Evolutionary conservation across 2,888 invertebrate genomes (phyloP), one percentile per base, ranked within the genome.

Genomic region (Sialis lutaria): DNA sequence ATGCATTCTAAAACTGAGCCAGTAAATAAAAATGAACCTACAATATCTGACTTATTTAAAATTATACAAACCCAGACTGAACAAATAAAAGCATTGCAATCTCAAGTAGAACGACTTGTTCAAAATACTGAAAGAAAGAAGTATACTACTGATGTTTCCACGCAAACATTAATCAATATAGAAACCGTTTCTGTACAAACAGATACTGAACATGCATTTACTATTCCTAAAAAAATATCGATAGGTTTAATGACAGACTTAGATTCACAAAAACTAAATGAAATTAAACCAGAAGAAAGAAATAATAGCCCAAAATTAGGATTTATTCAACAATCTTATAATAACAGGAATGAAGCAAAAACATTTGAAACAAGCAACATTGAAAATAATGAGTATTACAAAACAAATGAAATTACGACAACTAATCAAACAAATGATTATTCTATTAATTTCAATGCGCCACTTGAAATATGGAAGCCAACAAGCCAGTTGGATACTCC

Each of bases 171-270:
- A 22, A 22, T 22, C 22, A 4, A 22, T 22, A 2, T 22, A 22
- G 4, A 22, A 22, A 22, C 22, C 22, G 4, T 22, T 22, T 22
- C 22, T 22, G 2, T 4, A 22, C 22, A 22, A 22, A 22, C 22
- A 22, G 22, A 22, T 22, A 22, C 30, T 31, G 13, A 39, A 31
- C 4, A 6, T 12, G 8, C 22, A 8, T 8, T 8, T 60, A 55
- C 44, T 61, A 50, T 32, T 50, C 48, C 57, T 47, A 57, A 71
- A 64, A 54, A 78, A 73, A 62, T 79, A 55, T 79, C 81, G 0
- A 77, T 81, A 46, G 80, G 80, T 48, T 74, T 81, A 2, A 81
- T 79, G 75, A 80, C 80, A 2, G 80, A 79, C 60, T 79, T 80
- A 60, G 79, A 81, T 64, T 37, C 22, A 22, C 22, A 22, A 22